Base-by-base conservation (phyloP, 1,140 invertebrate species). In the Hyles vespertilio region DNA sequence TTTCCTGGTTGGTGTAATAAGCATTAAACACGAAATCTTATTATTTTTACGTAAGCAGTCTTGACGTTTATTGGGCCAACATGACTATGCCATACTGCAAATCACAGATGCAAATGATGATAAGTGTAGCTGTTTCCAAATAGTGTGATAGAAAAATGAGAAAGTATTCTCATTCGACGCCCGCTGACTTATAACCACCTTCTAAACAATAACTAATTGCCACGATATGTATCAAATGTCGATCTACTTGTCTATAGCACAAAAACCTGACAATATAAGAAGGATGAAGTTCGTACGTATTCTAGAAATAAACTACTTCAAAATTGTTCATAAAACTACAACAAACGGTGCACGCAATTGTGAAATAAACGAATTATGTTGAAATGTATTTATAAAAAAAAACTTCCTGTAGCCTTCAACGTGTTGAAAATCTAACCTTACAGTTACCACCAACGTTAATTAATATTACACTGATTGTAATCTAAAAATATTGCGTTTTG, bases 391-490 rank as follows among this genome's bases (percentile, higher is more conserved):
- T 22, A 22, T 0, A 22, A 22, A 22, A 50, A 50, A 50, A 50
- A 3, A 50, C 22, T 50, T 50, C 48, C 48, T 50, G 9, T 50
- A 9, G 8, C 36, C 36, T 40, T 40, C 36, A 40, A 32, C 22
- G 5, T 32, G 48, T 50, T 32, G 48, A 50, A 50, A 50, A 22
- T 50, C n/a, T 6, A 32, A 50, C 48, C 11, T 50, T 32, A 50
- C 48, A 32, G 22, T 22, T 22, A 22, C 22, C 22, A 22, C 22
- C 22, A 22, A 22, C 36, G 36, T 40, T 40, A 40, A 40, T 40
- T 40, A 40, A 40, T 40, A 40, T 40, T 22, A 22, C 22, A 22
- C 22, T 22, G 22, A 22, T 22, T 40, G 36, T 40, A 40, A 40
- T 40, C 4, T 40, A 40, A 5, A 8, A 40, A 5, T 40, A 5